These are phyloP conservation scores for Corydoras sp. DNA, from an alignment of 2,113 vertebrate species.

Conservation along the genomic window DNA sequence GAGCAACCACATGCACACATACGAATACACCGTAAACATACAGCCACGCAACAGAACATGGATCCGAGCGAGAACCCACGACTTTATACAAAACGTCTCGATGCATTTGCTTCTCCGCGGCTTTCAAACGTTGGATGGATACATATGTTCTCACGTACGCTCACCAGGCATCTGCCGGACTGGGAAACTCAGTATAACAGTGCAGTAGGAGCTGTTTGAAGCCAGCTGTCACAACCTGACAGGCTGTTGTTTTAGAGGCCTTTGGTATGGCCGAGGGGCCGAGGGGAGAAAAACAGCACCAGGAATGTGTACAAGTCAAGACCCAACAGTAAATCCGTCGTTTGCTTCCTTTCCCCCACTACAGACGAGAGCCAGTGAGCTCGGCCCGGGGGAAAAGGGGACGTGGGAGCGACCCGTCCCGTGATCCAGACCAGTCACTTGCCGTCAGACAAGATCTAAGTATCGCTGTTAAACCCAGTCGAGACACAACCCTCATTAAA, in stretches of 20 bases:
- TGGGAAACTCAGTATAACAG: slow-evolving; percentile 67
- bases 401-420: slow-evolving; percentile 55
- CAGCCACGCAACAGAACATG: slow-evolving; percentile 10
- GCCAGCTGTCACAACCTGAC: slow-evolving; percentile 80
- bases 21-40: background rate
- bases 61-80: background rate
- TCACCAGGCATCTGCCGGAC: slow-evolving; percentile 43
- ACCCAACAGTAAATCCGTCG: slow-evolving; percentile 79
- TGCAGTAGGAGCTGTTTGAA: slow-evolving; percentile 76
- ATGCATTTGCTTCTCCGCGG: no score
- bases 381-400: slow-evolving; percentile 45
- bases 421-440: slow-evolving; percentile 4
- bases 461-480: slow-evolving; percentile 8
- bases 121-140: slow-evolving; percentile 8
- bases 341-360: slow-evolving; percentile 67
- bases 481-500: slow-evolving; percentile 9
- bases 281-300: slow-evolving; percentile 73
- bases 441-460: background rate
- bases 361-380: slow-evolving; percentile 56
- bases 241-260: slow-evolving; percentile 79
- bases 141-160: slow-evolving; percentile 33
- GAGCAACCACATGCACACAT: slow-evolving; percentile 4
- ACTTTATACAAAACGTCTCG: no score
- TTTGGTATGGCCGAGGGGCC: slow-evolving; percentile 73
- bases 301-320: slow-evolving; percentile 80